These are phyloP conservation scores for Acrocephalus arundinaceus DNA, from an alignment of 2,113 vertebrate genomes.

Conservation along the genomic window DNA sequence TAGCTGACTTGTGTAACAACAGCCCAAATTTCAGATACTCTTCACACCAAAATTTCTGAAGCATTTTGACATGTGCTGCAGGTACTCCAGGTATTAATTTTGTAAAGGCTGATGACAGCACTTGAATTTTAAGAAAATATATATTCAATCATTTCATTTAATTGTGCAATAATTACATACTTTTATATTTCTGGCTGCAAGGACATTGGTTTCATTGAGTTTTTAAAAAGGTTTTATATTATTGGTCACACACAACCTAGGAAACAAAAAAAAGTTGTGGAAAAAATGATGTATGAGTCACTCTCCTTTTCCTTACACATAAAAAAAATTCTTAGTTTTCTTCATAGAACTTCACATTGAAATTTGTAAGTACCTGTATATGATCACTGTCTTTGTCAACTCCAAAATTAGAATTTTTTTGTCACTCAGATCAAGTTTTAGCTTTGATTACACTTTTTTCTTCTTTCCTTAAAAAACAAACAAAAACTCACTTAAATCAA, in stretches of 20 bases:
- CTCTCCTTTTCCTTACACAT: not conserved
- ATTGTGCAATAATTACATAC: not conserved
- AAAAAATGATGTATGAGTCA: not conserved
- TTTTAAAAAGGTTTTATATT: not conserved
- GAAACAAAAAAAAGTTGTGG: not conserved
- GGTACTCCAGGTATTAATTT: not conserved
- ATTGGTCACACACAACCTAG: not conserved
- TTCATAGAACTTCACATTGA: not conserved
- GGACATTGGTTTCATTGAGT: not conserved
- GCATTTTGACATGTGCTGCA: not conserved
- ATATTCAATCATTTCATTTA: not conserved
- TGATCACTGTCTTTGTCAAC: not conserved
- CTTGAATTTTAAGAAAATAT: not conserved
- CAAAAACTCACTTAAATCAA: not conserved
- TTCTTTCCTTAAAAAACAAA: not conserved
- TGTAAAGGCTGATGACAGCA: not conserved
- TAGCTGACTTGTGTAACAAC: not conserved
- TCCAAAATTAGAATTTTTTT: slow-evolving; percentile 19
- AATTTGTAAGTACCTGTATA: slow-evolving; percentile 16
- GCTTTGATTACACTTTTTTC: slow-evolving; percentile 11
- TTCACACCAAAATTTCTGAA: not conserved
- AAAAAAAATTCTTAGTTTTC: not conserved
- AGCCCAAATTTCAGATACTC: not conserved
- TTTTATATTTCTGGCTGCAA: not conserved
- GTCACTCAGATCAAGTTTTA: not conserved